Base-by-base conservation (phyloP, 1,140 invertebrate species). In the Cyphomyrmex costatus region DNA sequence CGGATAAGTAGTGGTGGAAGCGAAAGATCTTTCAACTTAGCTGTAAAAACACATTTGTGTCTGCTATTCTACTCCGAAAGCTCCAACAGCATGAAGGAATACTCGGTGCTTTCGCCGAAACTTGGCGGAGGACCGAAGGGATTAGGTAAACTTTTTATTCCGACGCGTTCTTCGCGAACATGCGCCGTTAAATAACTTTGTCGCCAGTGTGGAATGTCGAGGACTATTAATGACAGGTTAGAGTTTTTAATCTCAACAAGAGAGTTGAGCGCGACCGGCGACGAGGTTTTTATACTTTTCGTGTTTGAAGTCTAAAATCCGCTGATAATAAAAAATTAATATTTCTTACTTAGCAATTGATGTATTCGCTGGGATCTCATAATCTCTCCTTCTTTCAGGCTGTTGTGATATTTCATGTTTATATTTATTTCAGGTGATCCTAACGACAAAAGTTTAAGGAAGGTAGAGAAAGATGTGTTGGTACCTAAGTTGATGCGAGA, bases 401-500 rank as follows among this genome's bases (percentile, higher is more conserved):
- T 30, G 0, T 19, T 19, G 7, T 0, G 7, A 33, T 33, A 21
- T 60, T n/a, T 60, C 8, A 33, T 14, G 7, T 73, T 53, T 73
- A 33, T 14, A 3, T 73, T 53, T 73, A 21, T 95, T 95, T 19
- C 88, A 98, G 98, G 98, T 83, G 98, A 99, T 96, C 98, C 98
- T 12, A 95, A 98, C 92, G 98, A 98, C 93, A 96, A 90, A 91
- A 95, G 92, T n/a, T 94, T 99, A 66, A 95, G 98, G 92, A 98
- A 97, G 96, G 97, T 98, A 2, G 98, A 99, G 95, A 95, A 94
- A 58, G 97, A 99, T 92, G 96, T 99, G 60, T 90, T 99, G 60
- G 98, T 99, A 94, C 97, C 98, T 2, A 97, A 98, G 95, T 97
- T 97, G 92, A 97, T 99, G 95, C 95, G 98, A 88, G 97, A 98